Evolutionary conservation across 2,797 vertebrate species (phyloP).

Genomic region (Eulemur rubriventer): DNA sequence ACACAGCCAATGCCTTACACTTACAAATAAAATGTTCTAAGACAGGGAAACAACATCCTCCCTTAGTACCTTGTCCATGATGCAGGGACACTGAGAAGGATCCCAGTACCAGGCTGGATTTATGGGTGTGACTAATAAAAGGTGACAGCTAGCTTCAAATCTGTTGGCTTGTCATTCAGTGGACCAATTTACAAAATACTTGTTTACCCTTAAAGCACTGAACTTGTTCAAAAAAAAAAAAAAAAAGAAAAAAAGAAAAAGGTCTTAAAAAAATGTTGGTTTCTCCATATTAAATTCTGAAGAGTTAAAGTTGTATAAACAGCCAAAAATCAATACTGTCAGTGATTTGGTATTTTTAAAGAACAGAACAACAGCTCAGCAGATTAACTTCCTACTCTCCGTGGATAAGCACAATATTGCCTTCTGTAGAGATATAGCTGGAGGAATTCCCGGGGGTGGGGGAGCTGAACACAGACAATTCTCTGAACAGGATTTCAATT

Average conservation of each 20-base stretch:
- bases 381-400: slow-evolving; percentile 77
- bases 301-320: slow-evolving; percentile 76
- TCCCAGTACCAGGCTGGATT: slow-evolving; percentile 76
- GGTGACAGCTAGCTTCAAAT: slow-evolving; percentile 85
- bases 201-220: slow-evolving; percentile 82
- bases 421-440: slow-evolving; percentile 72
- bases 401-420: slow-evolving; percentile 77
- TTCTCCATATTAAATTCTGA: slow-evolving; percentile 75
- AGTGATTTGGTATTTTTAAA: slow-evolving; percentile 74
- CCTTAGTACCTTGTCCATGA: slow-evolving; percentile 37
- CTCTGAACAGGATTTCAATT: slow-evolving; percentile 72
- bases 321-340: slow-evolving; percentile 65
- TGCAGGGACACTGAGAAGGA: slow-evolving; percentile 76
- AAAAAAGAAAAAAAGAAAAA: slow-evolving; percentile 15
- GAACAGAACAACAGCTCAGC: slow-evolving; percentile 71
- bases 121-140: slow-evolving; percentile 84
- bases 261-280: slow-evolving; percentile 39
- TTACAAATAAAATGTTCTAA: slow-evolving; percentile 43
- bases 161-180: slow-evolving; percentile 78
- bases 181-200: slow-evolving; percentile 84
- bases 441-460: slow-evolving; percentile 74
- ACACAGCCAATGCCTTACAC: neutral
- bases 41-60: slow-evolving; percentile 8
- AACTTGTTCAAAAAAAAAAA: slow-evolving; percentile 57
- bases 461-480: slow-evolving; percentile 53